A percentile compares a stretch with the other conserved stretches of the same genome.
Conservation (phyloP, 2,113 vertebrate genomes). For the Numida meleagris region DNA sequence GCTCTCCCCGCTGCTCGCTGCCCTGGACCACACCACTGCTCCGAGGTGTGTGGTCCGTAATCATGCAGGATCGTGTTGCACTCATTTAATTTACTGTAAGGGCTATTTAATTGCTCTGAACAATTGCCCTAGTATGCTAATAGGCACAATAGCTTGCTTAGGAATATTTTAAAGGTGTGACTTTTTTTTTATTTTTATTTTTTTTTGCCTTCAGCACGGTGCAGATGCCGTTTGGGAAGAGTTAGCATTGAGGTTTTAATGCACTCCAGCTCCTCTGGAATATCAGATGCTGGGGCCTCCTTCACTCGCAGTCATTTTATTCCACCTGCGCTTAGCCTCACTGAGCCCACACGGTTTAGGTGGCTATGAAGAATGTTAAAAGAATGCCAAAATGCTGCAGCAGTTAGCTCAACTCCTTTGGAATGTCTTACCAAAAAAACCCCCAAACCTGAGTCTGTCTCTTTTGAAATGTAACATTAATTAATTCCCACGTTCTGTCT, state of each 20-base stretch:
- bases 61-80: constrained; percentile 7
- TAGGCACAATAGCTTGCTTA: constrained; percentile 32
- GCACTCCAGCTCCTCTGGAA: neutral
- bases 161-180: constrained; percentile 21
- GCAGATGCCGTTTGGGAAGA: neutral
- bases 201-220: neutral
- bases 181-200: neutral
- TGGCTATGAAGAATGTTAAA: constrained; percentile 62
- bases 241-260: neutral
- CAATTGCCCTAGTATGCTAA: constrained; percentile 21
- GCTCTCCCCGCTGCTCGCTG: neutral
- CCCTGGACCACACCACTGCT: neutral
- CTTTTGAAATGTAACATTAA: constrained; percentile 71
- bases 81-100: constrained; percentile 49
- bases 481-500: constrained; percentile 72
- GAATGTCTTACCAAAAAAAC: constrained; percentile 43
- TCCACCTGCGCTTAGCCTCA: constrained; percentile 62
- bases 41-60: constrained; percentile 39
- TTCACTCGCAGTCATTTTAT: neutral
- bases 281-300: neutral
- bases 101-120: constrained; percentile 52
- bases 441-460: constrained; percentile 9
- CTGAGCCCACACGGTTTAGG: constrained; percentile 30
- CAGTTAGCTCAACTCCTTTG: constrained; percentile 44
- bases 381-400: constrained; percentile 40